Base-by-base conservation (phyloP, 1,140 invertebrate species). In the Ectropis grisescens region DNA sequence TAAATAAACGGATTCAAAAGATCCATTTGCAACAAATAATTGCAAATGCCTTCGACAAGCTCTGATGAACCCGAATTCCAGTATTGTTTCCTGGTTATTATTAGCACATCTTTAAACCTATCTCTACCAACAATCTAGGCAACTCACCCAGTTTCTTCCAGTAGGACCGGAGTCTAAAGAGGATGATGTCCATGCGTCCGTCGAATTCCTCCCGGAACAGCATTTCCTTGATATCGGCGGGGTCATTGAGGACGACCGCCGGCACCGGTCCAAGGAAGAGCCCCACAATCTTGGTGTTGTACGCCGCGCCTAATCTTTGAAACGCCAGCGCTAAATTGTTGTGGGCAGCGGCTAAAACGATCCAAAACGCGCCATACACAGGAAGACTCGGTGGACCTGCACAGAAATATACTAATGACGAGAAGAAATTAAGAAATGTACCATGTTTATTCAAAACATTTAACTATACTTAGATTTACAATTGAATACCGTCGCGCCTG, bases 141-240 rank as follows among this genome's bases (percentile, higher is more conserved):
- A 19, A 49, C 59, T 67, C 46, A 80, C 79, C 76, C 2, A 82
- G 41, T 43, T 52, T 67, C 33, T 79, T 76, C 66, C 74, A 80
- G 41, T 55, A 72, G 24, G 59, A 62, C 28, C 75, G 44, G n/a
- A 76, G 37, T 15, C 71, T 56, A 13, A 50, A 51, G 1, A 79
- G 13, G 13, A 79, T 58, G 3, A 62, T 61, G 39, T 79, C 67
- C 26, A 74, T 49, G 7, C 81, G 48, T 1, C 74, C 79, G 30
- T 69, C 66, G 25, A 82, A 72, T 29, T 80, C 80, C 13, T 79
- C 67, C 2, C 62, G 44, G n/a, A 51, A 48, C 0, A 81, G 52
- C 16, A 68, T 57, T 40, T 82, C 74, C 32, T 71, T 81, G 0
- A 79, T 59, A 2, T 72, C 41, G 8, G 47, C 51, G 0, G 71